phyloP scores from a whole-genome alignment of 2,888 invertebrate genomes.

The Eupithecia pulchellata region DNA sequence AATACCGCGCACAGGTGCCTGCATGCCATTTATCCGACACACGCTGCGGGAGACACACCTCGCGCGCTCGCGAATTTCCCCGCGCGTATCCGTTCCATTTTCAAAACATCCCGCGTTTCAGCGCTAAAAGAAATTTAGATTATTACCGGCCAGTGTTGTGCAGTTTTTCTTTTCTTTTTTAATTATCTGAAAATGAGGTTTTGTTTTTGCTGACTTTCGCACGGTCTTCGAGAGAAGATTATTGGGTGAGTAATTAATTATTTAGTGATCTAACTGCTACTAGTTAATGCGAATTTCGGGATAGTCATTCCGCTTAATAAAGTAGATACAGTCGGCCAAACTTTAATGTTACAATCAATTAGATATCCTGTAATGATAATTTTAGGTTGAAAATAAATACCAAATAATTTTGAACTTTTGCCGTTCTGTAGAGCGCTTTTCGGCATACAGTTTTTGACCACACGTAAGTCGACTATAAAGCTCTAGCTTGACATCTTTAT shows the following conservation, averaged over 20 bases:
- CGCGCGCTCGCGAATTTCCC: constrained; percentile 57
- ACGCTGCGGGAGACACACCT: constrained; percentile 71
- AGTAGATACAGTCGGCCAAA: background rate
- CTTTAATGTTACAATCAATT: background rate
- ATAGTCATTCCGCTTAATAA: background rate
- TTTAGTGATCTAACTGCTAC: background rate
- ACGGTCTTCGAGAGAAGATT: constrained; percentile 55
- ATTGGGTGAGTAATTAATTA: constrained; percentile 58
- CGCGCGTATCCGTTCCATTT: constrained; percentile 39
- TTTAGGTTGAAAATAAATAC: too few species aligned
- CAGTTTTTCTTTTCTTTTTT: constrained; percentile 52
- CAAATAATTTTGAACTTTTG: background rate
- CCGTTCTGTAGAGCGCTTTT: background rate
- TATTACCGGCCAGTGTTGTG: constrained; percentile 45
- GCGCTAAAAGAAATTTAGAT: background rate
- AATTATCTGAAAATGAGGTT: constrained; percentile 58
- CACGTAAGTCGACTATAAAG: background rate
- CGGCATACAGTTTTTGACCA: background rate
- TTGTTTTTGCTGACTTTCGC: constrained; percentile 64
- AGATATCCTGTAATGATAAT: too few species aligned
- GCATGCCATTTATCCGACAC: constrained; percentile 76
- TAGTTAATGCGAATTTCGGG: background rate
- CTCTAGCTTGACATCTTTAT: background rate
- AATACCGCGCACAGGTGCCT: constrained; percentile 69
- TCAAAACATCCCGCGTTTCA: constrained; percentile 30